Percentiles rank a stretch among this genome's conserved stretches.
Conservation (phyloP, 2,113 vertebrate genomes). For the Rutilus rutilus region DNA sequence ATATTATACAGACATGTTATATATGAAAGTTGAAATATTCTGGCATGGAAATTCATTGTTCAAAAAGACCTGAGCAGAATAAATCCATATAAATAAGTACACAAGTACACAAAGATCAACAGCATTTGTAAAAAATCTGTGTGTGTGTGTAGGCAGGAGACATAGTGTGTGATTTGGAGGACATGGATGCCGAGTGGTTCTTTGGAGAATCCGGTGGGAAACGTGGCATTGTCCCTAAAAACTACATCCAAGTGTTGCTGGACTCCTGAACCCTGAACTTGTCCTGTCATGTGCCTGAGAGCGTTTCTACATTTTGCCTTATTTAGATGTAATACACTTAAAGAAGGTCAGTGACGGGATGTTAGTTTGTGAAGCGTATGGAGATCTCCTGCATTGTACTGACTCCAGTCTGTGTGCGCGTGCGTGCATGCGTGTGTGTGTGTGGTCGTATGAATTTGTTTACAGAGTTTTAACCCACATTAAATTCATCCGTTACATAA, state of each 20-base stretch:
- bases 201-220: conserved; percentile 64
- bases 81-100: not conserved
- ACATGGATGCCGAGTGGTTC: conserved; percentile 74
- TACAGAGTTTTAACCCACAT: conserved; percentile 24
- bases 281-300: not conserved
- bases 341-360: not conserved
- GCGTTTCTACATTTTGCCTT: not conserved
- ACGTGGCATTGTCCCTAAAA: conserved; percentile 74
- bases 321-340: conserved; percentile 23
- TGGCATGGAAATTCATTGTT: not conserved
- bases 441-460: not conserved
- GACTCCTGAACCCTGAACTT: not conserved
- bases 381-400: not conserved
- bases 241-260: conserved; percentile 68
- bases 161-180: conserved; percentile 66
- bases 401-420: not conserved
- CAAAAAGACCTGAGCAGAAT: not conserved
- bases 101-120: not conserved
- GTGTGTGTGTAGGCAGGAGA: conserved; percentile 70
- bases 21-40: too few species aligned
- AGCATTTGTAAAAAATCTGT: not conserved
- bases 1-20: too few species aligned
- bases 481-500: conserved; percentile 1
- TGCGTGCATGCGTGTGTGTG: not conserved
- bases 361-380: not conserved